These are phyloP conservation scores for Sus scrofa DNA, from an alignment of 2,113 vertebrate species.

Conservation along the genomic window T2T-Sscrofa CM000816.6:5563001-5563500, in stretches of 20 bases:
- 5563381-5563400: fast-evolving
- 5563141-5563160: fast-evolving
- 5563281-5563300: too few species aligned
- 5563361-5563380: fast-evolving
- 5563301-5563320: not conserved
- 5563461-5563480: fast-evolving
- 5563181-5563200: fast-evolving
- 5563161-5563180: not conserved
- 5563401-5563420: fast-evolving
- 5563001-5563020: not conserved
- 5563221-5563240: not conserved
- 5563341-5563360: not conserved
- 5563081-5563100: fast-evolving
- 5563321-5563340: not conserved
- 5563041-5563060: fast-evolving
- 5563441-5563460: fast-evolving
- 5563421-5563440: not conserved
- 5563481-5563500: fast-evolving
- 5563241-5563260: not conserved
- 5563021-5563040: not conserved
- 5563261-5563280: not conserved
- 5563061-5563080: fast-evolving
- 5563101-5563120: fast-evolving
- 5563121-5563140: not conserved
- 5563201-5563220: fast-evolving